phyloP scores from a whole-genome alignment of 2,113 vertebrate species.

The Bubalus kerabau region DNA sequence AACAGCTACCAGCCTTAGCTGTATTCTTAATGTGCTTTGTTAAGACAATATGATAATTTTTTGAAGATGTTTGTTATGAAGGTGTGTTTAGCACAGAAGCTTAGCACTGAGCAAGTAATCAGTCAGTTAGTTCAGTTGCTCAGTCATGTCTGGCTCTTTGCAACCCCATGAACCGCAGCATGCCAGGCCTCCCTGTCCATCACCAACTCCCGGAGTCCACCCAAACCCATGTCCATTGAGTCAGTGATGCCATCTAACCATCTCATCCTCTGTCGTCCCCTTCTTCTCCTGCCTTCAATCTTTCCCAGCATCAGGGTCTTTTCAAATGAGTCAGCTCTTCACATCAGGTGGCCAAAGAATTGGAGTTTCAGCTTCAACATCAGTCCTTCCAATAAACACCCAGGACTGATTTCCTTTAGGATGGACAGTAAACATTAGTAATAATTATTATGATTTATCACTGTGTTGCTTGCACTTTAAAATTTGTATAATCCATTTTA shows the following conservation, averaged over 20 bases:
- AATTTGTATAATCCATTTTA: background rate
- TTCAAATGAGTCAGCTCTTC: background rate
- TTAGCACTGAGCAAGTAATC: background rate
- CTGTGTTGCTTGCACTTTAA: background rate
- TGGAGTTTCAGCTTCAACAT: background rate
- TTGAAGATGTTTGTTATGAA: background rate
- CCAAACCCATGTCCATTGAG: background rate
- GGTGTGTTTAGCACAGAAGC: background rate
- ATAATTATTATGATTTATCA: background rate
- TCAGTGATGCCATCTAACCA: no score
- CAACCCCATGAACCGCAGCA: fast-evolving
- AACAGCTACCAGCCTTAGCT: no score
- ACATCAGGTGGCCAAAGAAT: background rate
- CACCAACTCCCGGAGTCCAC: background rate
- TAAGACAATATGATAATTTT: background rate
- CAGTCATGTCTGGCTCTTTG: no score
- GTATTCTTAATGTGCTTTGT: background rate
- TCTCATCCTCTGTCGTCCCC: no score
- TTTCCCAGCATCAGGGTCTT: no score
- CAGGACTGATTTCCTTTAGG: background rate
- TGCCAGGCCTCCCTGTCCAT: background rate
- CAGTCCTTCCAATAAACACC: background rate
- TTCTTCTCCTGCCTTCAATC: no score
- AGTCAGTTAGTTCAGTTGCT: no score
- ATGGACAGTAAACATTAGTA: background rate